Conservation (phyloP, 2,888 invertebrate genomes). For the Venustoraphidia nigricollis region DNA sequence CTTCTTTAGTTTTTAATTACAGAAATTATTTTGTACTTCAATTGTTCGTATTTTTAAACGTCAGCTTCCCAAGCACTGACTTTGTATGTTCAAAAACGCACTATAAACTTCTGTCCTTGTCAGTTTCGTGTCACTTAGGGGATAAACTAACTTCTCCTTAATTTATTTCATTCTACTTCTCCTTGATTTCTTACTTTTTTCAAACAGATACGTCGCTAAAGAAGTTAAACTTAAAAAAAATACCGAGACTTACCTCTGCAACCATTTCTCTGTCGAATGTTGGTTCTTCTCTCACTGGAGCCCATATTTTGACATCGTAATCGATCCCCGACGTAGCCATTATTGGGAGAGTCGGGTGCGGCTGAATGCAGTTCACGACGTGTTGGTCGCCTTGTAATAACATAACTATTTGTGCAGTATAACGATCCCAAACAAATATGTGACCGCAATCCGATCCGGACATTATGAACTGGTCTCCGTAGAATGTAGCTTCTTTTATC, state of each 20-base stretch:
- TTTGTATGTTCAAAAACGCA: too few relatives aligned
- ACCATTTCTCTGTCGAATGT: conserved; percentile 46
- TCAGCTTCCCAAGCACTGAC: too few relatives aligned
- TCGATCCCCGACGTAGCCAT: conserved; percentile 79
- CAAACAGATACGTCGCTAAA: too few relatives aligned
- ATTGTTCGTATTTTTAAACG: too few relatives aligned
- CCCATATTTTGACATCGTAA: conserved; percentile 74
- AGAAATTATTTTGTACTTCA: too few relatives aligned
- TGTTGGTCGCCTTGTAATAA: conserved; percentile 66
- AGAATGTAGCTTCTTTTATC: conserved; percentile 78
- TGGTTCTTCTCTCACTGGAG: conserved; percentile 45
- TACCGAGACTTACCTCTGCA: conserved; percentile 36
- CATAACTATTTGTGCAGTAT: conserved; percentile 54
- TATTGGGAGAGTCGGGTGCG: conserved; percentile 61
- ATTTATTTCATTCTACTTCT: too few relatives aligned
- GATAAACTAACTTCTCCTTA: too few relatives aligned
- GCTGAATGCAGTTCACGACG: conserved; percentile 72
- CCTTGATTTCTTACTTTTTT: too few relatives aligned
- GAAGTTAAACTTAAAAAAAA: too few relatives aligned
- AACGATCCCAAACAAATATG: conserved; percentile 67
- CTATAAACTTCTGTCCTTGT: too few relatives aligned
- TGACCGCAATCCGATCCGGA: conserved; percentile 85
- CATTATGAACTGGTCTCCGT: conserved; percentile 67
- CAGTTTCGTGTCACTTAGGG: too few relatives aligned
- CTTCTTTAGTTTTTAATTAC: too few relatives aligned